These are phyloP conservation scores for Xestoiulus laeticollis DNA, from an alignment of 2,888 invertebrate species.

Conservation along the genomic window DNA sequence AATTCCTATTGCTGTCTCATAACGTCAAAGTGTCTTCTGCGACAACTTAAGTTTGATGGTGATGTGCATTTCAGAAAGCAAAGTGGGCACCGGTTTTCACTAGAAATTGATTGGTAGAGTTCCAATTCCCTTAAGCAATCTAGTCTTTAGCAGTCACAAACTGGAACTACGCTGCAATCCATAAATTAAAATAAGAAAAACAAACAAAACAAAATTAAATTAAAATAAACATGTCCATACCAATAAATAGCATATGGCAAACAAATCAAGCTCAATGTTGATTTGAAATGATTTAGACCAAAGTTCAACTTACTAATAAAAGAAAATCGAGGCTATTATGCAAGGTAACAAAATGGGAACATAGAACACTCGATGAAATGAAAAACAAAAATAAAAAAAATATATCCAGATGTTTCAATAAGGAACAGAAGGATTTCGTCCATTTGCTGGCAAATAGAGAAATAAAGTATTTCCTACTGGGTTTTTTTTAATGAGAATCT, in stretches of 20 bases:
- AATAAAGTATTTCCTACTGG: too few relatives aligned
- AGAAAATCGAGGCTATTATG: too few relatives aligned
- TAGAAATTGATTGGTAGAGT: background rate
- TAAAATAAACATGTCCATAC: background rate
- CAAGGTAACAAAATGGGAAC: background rate
- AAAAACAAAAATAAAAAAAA: too few relatives aligned
- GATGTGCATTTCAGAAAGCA: background rate
- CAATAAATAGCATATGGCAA: too few relatives aligned
- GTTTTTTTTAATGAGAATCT: too few relatives aligned
- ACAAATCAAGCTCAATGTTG: too few relatives aligned
- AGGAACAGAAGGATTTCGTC: too few relatives aligned
- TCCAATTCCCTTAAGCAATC: slow-evolving; percentile 11
- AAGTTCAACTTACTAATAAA: too few relatives aligned
- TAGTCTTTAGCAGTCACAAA: background rate
- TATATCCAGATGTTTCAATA: too few relatives aligned
- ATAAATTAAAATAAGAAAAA: background rate
- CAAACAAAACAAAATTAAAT: background rate
- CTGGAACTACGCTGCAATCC: slow-evolving; percentile 9
- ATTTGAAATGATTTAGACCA: too few relatives aligned
- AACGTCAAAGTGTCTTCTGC: background rate
- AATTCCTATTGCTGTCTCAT: slow-evolving; percentile 21
- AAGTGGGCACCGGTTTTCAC: background rate
- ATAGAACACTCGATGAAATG: too few relatives aligned
- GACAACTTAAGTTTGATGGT: background rate
- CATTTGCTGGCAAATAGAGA: background rate